Percentiles rank a stretch among this genome's conserved stretches.
phyloP scores from a whole-genome alignment of 2,797 vertebrate genomes.

The Vespertilio murinus region DNA sequence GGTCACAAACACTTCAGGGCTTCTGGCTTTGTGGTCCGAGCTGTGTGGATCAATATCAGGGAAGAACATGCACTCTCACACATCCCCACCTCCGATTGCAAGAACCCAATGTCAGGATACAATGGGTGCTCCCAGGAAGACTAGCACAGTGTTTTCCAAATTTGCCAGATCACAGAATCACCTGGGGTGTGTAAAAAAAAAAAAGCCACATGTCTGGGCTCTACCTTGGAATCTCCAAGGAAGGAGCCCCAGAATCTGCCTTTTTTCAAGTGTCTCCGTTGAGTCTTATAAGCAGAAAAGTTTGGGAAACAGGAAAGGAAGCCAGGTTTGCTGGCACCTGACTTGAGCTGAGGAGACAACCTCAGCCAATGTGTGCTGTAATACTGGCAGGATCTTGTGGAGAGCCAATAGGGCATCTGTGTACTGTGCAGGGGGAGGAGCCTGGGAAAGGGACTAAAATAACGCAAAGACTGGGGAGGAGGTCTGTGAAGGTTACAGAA shows the following conservation, averaged over 20 bases:
- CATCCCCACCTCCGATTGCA: not conserved
- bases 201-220: not conserved
- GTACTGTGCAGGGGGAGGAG: rapidly evolving
- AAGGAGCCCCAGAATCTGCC: not conserved
- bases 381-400: not conserved
- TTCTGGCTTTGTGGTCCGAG: not conserved
- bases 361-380: not conserved
- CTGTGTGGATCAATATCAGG: not conserved
- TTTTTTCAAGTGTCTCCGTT: not conserved
- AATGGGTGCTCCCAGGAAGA: not conserved
- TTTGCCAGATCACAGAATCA: not conserved
- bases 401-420: not conserved
- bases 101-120: not conserved
- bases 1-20: not conserved
- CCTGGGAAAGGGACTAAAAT: not conserved
- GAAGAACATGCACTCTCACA: not conserved
- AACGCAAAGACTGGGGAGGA: not conserved
- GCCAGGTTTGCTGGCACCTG: not conserved
- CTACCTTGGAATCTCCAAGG: not conserved
- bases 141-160: not conserved
- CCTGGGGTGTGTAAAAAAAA: not conserved
- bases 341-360: not conserved
- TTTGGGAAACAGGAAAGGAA: not conserved
- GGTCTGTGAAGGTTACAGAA: not conserved
- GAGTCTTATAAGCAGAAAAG: not conserved